Conservation (phyloP, 2,888 invertebrate species). For the Philonicus albiceps region DNA sequence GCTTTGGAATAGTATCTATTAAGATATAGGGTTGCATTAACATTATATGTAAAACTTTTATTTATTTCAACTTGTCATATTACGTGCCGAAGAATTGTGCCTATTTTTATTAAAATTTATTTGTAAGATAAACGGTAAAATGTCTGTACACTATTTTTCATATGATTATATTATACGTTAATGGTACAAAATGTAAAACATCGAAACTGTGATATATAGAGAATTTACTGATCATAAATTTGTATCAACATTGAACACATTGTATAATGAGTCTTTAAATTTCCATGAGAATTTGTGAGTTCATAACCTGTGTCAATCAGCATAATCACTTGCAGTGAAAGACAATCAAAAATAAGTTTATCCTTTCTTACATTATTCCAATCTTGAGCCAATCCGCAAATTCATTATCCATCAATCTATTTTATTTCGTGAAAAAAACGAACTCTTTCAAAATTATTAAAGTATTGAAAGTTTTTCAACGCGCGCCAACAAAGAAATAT, state of each 20-base stretch:
- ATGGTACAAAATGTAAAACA: neutral
- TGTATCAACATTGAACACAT: neutral
- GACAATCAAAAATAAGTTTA: neutral
- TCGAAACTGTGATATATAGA: neutral
- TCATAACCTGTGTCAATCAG: neutral
- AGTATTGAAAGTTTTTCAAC: conserved; percentile 58
- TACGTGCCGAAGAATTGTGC: no score
- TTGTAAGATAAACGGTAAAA: no score
- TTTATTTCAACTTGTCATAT: no score
- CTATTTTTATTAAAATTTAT: no score
- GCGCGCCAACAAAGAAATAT: conserved; percentile 56
- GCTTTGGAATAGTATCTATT: no score
- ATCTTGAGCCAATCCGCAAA: neutral
- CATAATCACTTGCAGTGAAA: neutral
- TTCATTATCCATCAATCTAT: neutral
- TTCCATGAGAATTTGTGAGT: neutral
- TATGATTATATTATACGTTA: no score
- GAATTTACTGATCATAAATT: neutral
- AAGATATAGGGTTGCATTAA: no score
- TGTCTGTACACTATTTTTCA: no score
- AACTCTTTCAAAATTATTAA: neutral
- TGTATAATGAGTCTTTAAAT: neutral
- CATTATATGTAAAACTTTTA: no score
- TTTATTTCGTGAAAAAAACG: neutral
- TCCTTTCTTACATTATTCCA: neutral